Conservation (phyloP, 1,140 invertebrate species). For the Nixonia krombeini region DNA sequence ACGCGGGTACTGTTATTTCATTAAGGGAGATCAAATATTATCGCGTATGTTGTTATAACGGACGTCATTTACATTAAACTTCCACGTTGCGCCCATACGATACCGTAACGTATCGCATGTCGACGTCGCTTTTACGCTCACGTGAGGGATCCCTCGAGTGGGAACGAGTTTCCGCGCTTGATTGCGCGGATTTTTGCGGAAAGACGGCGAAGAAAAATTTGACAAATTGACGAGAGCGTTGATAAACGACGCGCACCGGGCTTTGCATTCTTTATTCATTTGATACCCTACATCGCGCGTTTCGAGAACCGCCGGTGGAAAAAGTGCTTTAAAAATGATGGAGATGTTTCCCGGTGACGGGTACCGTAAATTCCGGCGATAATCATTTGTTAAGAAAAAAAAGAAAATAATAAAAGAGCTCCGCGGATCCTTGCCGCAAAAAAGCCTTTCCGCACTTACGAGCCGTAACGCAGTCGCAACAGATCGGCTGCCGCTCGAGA, state of each 20-base stretch:
- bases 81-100: background rate
- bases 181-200: too few relatives aligned
- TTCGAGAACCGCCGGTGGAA: background rate
- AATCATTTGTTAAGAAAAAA: conserved; percentile 24
- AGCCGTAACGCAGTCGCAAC: conserved; percentile 35
- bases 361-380: conserved; percentile 35
- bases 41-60: too few relatives aligned
- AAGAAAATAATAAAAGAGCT: conserved; percentile 23
- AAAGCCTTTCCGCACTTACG: conserved; percentile 22
- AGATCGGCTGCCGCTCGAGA: conserved; percentile 32
- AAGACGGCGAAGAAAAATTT: too few relatives aligned
- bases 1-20: too few relatives aligned
- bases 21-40: too few relatives aligned
- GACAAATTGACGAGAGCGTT: too few relatives aligned
- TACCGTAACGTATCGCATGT: conserved; percentile 1
- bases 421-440: conserved; percentile 5
- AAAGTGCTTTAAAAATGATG: background rate
- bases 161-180: too few relatives aligned
- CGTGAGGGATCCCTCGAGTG: background rate
- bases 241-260: too few relatives aligned
- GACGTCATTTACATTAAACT: background rate
- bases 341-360: conserved; percentile 8
- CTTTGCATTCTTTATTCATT: too few relatives aligned
- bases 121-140: background rate
- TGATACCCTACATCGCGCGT: too few relatives aligned